phyloP scores from a whole-genome alignment of 2,113 vertebrate genomes.

The Stigmatopora argus region DNA sequence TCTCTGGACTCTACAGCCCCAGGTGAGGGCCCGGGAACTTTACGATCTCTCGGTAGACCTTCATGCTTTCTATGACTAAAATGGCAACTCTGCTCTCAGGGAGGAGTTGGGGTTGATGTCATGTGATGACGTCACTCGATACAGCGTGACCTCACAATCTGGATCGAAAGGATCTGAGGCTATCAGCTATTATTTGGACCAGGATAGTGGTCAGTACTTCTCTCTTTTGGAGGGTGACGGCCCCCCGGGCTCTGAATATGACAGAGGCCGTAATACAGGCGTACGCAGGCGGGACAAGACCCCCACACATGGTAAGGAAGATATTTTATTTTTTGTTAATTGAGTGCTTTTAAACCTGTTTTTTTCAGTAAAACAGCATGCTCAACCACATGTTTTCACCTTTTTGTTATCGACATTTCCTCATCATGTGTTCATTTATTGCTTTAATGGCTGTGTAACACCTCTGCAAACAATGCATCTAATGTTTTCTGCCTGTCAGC shows the following conservation, averaged over 20 bases:
- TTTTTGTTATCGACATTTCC: constrained; percentile 12
- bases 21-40: constrained; percentile 65
- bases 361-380: constrained; percentile 25
- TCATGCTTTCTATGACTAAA: constrained; percentile 9
- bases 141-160: constrained; percentile 72
- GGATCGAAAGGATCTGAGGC: constrained; percentile 79
- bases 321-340: background rate
- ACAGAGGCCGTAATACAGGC: constrained; percentile 75
- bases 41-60: constrained; percentile 17
- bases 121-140: constrained; percentile 80
- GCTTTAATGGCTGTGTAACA: constrained; percentile 32
- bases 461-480: constrained; percentile 1
- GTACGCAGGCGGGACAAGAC: constrained; percentile 83
- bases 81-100: constrained; percentile 60
- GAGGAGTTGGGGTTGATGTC: constrained; percentile 82
- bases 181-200: constrained; percentile 78
- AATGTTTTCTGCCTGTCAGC: constrained; percentile 2
- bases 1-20: constrained; percentile 80
- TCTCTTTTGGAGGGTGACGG: constrained; percentile 74
- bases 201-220: constrained; percentile 80
- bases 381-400: constrained; percentile 17
- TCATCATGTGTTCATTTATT: constrained; percentile 38
- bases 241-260: constrained; percentile 70
- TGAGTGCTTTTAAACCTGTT: background rate
- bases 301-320: constrained; percentile 77